Percentiles rank a stretch among this genome's conserved stretches.
These are phyloP conservation scores for Cabera pusaria DNA, from an alignment of 2,888 invertebrate genomes.

Conservation along the genomic window DNA sequence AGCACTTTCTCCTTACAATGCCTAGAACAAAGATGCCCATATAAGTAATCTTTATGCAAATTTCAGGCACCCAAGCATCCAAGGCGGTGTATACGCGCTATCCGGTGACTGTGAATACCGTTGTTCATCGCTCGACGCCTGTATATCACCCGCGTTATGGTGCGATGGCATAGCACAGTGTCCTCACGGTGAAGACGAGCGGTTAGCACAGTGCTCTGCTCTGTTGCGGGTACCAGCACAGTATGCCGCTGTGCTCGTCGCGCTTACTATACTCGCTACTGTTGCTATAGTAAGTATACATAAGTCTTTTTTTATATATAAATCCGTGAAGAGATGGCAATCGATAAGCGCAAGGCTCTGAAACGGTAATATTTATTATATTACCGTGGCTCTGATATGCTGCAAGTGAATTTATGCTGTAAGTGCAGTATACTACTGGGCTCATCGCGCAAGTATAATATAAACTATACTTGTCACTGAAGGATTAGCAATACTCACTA, in stretches of 20 bases:
- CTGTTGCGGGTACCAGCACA: slow-evolving; percentile 90
- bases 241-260: slow-evolving; percentile 84
- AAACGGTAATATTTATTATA: too few species aligned
- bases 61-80: slow-evolving; percentile 78
- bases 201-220: slow-evolving; percentile 90
- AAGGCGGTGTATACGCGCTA: slow-evolving; percentile 82
- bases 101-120: slow-evolving; percentile 89
- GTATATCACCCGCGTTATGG: slow-evolving; percentile 91
- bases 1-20: too few species aligned
- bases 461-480: too few species aligned
- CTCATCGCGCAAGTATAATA: too few species aligned
- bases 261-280: slow-evolving; percentile 72
- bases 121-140: slow-evolving; percentile 91
- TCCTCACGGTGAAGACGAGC: slow-evolving; percentile 91
- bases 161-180: slow-evolving; percentile 91
- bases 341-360: too few species aligned
- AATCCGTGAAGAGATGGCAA: too few species aligned
- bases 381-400: too few species aligned
- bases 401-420: too few species aligned
- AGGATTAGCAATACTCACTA: too few species aligned
- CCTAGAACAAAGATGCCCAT: too few species aligned
- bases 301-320: too few species aligned
- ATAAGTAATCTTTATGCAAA: background rate
- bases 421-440: too few species aligned
- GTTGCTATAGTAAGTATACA: slow-evolving; percentile 78